Base-by-base conservation (phyloP, 2,888 invertebrate genomes). In the Cynaeus angustus region DNA sequence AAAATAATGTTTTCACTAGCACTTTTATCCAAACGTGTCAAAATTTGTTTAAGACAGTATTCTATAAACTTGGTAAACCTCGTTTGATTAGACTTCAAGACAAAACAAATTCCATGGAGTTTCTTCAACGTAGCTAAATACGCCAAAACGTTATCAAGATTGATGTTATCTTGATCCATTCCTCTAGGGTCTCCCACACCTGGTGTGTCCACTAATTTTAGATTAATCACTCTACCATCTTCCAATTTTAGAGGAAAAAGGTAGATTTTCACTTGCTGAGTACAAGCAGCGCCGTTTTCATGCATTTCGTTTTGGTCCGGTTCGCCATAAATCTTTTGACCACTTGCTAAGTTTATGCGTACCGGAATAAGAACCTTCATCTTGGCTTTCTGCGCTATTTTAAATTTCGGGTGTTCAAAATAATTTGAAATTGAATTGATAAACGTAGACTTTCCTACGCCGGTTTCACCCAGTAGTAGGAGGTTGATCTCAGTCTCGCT, bases 191-290 rank as follows among this genome's bases (percentile, higher is more conserved):
- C 81, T 3, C 79, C 79, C 68, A 83, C 79, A 9, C 83, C 83
- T 4, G 83, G 83, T 0, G 83, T 82, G 66, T 83, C 83, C 16
- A 82, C 83, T 13, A 84, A 61, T 3, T 82, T 78, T 26, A 84
- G 71, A 10, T 41, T 41, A n/a, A 41, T 12, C 1, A 6, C 6
- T 66, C 74, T 75, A 30, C 70, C 41, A 73, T 55, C 76, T 45
- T 21, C 4, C 21, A 65, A 64, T 59, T 74, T 66, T 26, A 77
- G 72, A 0, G 71, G 69, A 55, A 79, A 78, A 8, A 75, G 72
- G 52, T 78, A 78, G 4, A 77, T 72, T 53, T 76, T 75, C 0
- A 79, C 77, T 21, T 70, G 71, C 52, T 77, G 77, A 0, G 77
- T 79, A 2, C 74, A 77, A 1, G 77, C 77, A 26, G 53, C 66